Base-by-base conservation (phyloP, 2,113 vertebrate species). In the Lepus europaeus region DNA sequence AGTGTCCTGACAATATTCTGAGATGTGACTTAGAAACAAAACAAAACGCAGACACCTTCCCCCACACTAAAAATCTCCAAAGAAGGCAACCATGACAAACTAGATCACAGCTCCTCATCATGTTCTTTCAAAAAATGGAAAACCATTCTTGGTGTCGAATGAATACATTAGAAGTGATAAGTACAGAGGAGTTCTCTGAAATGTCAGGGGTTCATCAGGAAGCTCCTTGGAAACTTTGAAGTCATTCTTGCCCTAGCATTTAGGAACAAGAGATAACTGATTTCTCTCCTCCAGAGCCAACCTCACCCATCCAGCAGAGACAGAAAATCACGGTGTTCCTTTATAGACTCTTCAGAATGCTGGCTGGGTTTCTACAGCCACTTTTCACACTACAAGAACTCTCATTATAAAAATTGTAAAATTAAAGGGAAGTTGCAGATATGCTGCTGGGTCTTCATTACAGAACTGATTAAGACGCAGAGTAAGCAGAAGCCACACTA, bases 391-490 rank as follows among this genome's bases (percentile, higher is more conserved):
- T 83, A 95, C 70, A 91, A 97, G 97, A 91, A 96, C 96, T 89
- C 97, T 97, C 96, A 97, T 97, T 96, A 97, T 89, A 94, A 95
- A 97, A 94, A 85, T 91, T 96, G 49, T 78, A 88, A 96, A 98
- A 96, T 97, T 96, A 97, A 97, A 98, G 97, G 78, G 76, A 97
- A 83, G 96, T 92, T 95, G 78, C 59, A 97, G 96, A 94, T 90
- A 97, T 11, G 88, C 95, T 87, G 36, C 90, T 94, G 93, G 86
- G 87, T 90, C 70, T 97, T 97, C 96, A 96, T 92, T 97, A 96
- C 69, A 79, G 90, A 95, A 87, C 70, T 93, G 94, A 97, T 97
- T 94, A 93, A 95, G 97, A 97, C 63, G 77, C 89, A 92, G 76
- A 91, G 80, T 94, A 96, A 96, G 96, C 96, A 97, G 72, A 94